These are phyloP conservation scores for Brachionus sp. DNA, from an alignment of 1,140 invertebrate genomes.

Conservation along the genomic window DNA sequence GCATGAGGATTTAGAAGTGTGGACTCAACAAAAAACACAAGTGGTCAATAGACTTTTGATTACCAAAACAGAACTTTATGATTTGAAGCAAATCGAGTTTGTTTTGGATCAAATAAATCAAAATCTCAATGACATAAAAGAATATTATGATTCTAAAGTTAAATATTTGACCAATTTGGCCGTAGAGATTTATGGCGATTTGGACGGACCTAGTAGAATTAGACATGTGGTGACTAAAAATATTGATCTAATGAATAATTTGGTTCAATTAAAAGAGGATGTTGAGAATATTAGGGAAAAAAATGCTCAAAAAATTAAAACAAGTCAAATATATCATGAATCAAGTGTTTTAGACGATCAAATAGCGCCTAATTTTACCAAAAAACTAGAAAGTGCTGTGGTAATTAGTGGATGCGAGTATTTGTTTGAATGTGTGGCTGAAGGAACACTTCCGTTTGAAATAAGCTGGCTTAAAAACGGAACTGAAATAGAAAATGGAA, in stretches of 20 bases:
- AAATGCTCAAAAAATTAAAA: background rate
- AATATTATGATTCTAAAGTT: slow-evolving; percentile 68
- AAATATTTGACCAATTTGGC: slow-evolving; percentile 67
- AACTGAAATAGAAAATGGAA: slow-evolving; percentile 70
- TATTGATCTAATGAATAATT: slow-evolving; percentile 39
- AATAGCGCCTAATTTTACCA: background rate
- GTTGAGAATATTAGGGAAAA: background rate
- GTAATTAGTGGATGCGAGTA: background rate
- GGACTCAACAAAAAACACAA: slow-evolving; percentile 71
- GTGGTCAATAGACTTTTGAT: slow-evolving; percentile 68
- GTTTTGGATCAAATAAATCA: slow-evolving; percentile 68
- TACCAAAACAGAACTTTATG: slow-evolving; percentile 66
- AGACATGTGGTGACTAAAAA: slow-evolving; percentile 42
- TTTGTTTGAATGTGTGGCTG: slow-evolving; percentile 68
- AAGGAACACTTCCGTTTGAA: slow-evolving; percentile 61
- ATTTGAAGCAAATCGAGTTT: slow-evolving; percentile 64
- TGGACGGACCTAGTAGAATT: background rate
- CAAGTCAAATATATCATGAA: slow-evolving; percentile 33
- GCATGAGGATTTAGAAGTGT: slow-evolving; percentile 68
- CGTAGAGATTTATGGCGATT: slow-evolving; percentile 66
- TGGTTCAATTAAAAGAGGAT: slow-evolving; percentile 37
- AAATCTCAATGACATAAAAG: slow-evolving; percentile 67
- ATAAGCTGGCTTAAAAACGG: slow-evolving; percentile 84
- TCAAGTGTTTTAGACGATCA: background rate
- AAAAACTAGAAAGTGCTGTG: slow-evolving; percentile 20